Conservation (phyloP, 2,113 vertebrate species). For the Ageneiosus marmoratus region DNA sequence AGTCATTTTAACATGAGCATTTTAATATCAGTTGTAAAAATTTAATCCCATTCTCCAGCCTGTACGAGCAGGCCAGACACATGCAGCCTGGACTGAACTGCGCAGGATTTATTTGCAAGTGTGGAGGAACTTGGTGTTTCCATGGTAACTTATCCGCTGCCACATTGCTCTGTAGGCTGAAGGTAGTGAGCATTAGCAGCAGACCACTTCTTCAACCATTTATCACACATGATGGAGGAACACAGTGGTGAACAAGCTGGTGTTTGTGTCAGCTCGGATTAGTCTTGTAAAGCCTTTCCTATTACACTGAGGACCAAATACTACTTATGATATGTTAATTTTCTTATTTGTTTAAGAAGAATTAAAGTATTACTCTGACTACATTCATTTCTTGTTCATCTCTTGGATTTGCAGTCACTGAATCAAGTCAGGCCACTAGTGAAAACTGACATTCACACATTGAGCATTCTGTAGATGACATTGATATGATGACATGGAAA, state of each 20-base stretch:
- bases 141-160: constrained; percentile 77
- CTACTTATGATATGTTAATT: not conserved
- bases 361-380: not conserved
- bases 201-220: constrained; percentile 15
- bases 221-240: constrained; percentile 16
- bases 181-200: constrained; percentile 23
- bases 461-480: not conserved
- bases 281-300: not conserved
- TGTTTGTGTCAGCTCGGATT: not conserved
- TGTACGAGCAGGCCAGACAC: constrained; percentile 26
- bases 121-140: constrained; percentile 70
- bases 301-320: not conserved
- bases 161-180: constrained; percentile 67
- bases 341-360: not conserved
- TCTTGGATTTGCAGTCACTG: not conserved
- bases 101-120: constrained; percentile 67
- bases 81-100: constrained; percentile 41
- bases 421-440: not conserved
- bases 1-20: not conserved
- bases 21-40: not conserved
- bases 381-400: not conserved
- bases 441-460: constrained; percentile 1
- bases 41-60: constrained; percentile 17
- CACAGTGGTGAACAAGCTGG: not conserved
- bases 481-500: not conserved